Evolutionary conservation across 2,888 invertebrate species (phyloP).

Genomic region (Macrophya annulata): DNA sequence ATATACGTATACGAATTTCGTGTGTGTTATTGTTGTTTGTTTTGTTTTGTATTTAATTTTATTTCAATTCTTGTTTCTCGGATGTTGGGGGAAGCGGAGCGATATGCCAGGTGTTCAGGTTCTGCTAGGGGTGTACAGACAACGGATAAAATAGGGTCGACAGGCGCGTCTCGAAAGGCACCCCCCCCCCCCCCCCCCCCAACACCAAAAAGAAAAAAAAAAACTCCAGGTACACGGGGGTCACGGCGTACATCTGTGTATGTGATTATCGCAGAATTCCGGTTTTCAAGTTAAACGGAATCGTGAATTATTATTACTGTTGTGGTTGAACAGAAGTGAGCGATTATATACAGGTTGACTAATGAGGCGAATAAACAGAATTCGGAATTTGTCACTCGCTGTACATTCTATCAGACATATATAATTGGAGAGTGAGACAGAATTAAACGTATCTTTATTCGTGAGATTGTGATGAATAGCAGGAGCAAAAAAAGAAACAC

Average conservation of each 20-base stretch:
- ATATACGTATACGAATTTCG: slow-evolving; percentile 7
- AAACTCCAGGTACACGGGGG: slow-evolving; percentile 44
- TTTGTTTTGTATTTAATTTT: neutral
- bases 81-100: slow-evolving; percentile 3
- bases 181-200: neutral
- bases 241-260: slow-evolving; percentile 18
- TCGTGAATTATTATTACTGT: slow-evolving; percentile 28
- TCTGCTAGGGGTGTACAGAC: slow-evolving; percentile 29
- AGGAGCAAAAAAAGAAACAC: neutral
- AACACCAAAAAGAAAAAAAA: neutral
- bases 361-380: slow-evolving; percentile 5
- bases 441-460: neutral
- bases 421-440: neutral
- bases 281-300: slow-evolving; percentile 32
- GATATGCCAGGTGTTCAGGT: slow-evolving; percentile 49
- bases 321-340: neutral
- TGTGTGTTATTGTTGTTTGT: neutral
- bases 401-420: neutral
- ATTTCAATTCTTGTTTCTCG: neutral
- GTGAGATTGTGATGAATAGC: neutral
- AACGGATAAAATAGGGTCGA: slow-evolving; percentile 37
- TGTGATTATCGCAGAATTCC: slow-evolving; percentile 15
- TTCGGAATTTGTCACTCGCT: neutral
- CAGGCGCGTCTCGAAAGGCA: slow-evolving; percentile 27
- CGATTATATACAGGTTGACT: slow-evolving; percentile 34